Conservation (phyloP, 2,113 vertebrate genomes). For the human (Homo sapiens) region GRCh38 chr6:5337001-5337500, state of each 20-base stretch:
- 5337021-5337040: not conserved
- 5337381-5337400: not conserved
- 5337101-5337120: not conserved
- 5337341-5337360: not conserved
- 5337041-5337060: not conserved
- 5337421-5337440: not conserved
- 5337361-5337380: not conserved
- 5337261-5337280: conserved; percentile 6
- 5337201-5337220: no score
- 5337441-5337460: not conserved
- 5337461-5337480: not conserved
- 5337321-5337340: not conserved
- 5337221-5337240: not conserved
- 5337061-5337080: not conserved
- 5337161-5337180: no score
- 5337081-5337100: not conserved
- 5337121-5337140: not conserved
- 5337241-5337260: not conserved
- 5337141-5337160: not conserved
- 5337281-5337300: not conserved
- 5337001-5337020: not conserved
- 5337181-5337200: not conserved
- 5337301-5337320: not conserved
- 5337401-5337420: not conserved
- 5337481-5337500: not conserved